These are phyloP conservation scores for Hapalemur alaotrensis DNA, from an alignment of 2,797 vertebrate species.

Conservation along the genomic window DNA sequence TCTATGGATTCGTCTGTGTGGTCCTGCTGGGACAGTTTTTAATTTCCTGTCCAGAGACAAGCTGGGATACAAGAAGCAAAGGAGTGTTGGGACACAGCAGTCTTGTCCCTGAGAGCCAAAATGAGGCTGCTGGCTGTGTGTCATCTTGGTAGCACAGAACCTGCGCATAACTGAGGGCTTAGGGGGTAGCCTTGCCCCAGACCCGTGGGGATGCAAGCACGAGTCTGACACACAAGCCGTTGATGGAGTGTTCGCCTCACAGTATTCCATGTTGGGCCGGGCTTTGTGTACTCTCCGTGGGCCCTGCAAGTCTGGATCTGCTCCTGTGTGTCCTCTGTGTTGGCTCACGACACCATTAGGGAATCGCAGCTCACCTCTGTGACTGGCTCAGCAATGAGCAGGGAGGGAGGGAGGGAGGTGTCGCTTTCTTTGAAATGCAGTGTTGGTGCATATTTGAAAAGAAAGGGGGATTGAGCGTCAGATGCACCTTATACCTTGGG, in stretches of 20 bases:
- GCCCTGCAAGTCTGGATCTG: conserved; percentile 83
- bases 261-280: conserved; percentile 25
- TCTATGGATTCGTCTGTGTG: neutral
- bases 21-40: neutral
- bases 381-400: conserved; percentile 70
- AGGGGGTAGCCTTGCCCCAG: neutral
- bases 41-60: neutral
- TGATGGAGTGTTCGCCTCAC: neutral
- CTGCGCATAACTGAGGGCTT: too few species aligned
- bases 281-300: conserved; percentile 68
- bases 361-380: conserved; percentile 73
- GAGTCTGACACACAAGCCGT: neutral
- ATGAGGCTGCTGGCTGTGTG: neutral
- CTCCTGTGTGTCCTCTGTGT: conserved; percentile 61
- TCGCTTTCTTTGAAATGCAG: neutral
- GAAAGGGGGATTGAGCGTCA: neutral
- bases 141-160: neutral
- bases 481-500: neutral
- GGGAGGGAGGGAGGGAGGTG: neutral
- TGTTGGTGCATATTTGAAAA: neutral
- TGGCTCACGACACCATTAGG: conserved; percentile 75
- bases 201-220: neutral
- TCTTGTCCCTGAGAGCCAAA: neutral
- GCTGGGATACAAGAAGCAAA: neutral
- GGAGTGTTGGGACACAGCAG: neutral